Conservation (phyloP, 2,888 invertebrate species). For the Macrosiphum euphorbiae region DNA sequence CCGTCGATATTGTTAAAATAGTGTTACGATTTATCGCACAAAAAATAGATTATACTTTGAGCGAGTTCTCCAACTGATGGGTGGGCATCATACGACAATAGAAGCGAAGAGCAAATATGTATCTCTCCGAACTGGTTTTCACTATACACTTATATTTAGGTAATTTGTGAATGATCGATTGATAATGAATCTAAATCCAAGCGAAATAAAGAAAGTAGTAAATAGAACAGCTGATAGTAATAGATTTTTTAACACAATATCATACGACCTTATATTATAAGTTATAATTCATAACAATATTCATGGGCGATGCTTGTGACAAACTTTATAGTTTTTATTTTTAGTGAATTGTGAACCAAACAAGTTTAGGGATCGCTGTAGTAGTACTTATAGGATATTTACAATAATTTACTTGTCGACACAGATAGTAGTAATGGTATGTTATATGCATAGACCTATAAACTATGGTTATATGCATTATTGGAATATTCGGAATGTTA, state of each 20-base stretch:
- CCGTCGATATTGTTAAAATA: background rate
- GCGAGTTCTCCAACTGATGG: background rate
- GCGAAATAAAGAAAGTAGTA: background rate
- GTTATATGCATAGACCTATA: background rate
- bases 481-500: background rate
- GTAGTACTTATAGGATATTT: background rate
- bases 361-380: background rate
- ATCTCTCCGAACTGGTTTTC: no score
- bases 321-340: background rate
- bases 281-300: background rate
- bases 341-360: background rate
- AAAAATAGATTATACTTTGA: background rate
- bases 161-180: no score
- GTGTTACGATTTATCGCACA: background rate
- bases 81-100: background rate
- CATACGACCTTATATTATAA: no score
- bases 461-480: background rate
- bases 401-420: background rate
- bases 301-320: background rate
- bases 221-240: background rate
- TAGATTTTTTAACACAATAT: no score
- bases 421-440: background rate
- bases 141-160: no score
- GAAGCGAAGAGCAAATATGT: no score
- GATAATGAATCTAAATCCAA: background rate